Base-by-base conservation (phyloP, 64 coral and sea anemone genomes). In the Platygyra sinensis region DNA sequence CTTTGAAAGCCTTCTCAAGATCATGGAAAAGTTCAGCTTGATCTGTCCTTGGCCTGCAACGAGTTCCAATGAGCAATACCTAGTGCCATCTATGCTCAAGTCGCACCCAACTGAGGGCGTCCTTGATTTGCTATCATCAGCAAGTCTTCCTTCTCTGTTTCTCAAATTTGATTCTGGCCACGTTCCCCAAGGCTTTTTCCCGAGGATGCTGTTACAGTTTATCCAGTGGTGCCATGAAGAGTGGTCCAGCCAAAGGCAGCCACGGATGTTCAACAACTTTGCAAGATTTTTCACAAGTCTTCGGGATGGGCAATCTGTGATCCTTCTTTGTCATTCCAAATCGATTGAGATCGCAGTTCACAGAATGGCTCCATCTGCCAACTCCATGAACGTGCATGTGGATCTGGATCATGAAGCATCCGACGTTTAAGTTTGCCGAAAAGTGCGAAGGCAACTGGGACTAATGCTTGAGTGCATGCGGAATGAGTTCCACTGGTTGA, bases 271-370 rank as follows among this genome's bases (percentile, higher is more conserved):
- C 42, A 46, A 55, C 77, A 80, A 80, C 18, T 52, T 80, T 46
- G 77, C 77, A 80, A 80, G 77, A 51, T 80, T 80, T 55, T 80
- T 52, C 77, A 80, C 57, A 46, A 57, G 54, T 57, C 54, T 57
- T 57, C 54, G 15, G 0, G 46, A 80, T 19, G 27, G 59, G 14
- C 27, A 54, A 31, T 42, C 46, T 22, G 77, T 50, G 16, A 46
- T 52, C 24, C 77, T 50, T 59, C 60, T 59, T 29, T 25, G 24
- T 25, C 77, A 28, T 8, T 52, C 31, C 57, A 39, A 2, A 7
- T 52, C 77, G 57, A 55, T 80, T 17, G 24, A 24, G 39, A 55
- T 80, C n/a, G 30, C 33, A 80, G 77, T 80, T 55, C 77, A 52
- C 25, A 51, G 77, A 80, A 11, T 52, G 39, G 39, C 5, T 8